These are phyloP conservation scores for Neoascia interrupta DNA, from an alignment of 2,888 invertebrate genomes.

Conservation along the genomic window DNA sequence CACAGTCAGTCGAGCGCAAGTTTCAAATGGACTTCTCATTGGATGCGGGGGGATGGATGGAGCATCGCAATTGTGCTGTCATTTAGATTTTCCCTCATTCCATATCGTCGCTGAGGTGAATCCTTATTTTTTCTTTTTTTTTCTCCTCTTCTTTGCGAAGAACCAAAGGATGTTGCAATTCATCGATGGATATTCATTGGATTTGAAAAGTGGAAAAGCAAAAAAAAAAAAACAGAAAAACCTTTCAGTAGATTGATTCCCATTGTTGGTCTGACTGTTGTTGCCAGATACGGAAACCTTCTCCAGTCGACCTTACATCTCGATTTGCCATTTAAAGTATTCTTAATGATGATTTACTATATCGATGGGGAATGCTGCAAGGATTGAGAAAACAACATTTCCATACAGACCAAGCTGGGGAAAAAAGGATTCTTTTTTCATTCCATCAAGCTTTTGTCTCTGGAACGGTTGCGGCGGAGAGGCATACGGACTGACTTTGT, in stretches of 20 bases:
- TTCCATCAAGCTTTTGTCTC: too few species aligned
- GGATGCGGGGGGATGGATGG: neutral
- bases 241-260: slow-evolving; percentile 66
- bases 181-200: slow-evolving; percentile 56
- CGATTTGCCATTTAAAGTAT: slow-evolving; percentile 64
- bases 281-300: slow-evolving; percentile 21
- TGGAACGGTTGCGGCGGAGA: too few species aligned
- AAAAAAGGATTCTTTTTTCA: neutral
- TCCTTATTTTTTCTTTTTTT: slow-evolving; percentile 13
- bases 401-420: neutral
- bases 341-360: slow-evolving; percentile 65
- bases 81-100: slow-evolving; percentile 27
- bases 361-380: neutral
- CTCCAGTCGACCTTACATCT: slow-evolving; percentile 66
- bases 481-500: slow-evolving; percentile 42
- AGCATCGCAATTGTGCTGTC: slow-evolving; percentile 37
- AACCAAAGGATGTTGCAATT: slow-evolving; percentile 55
- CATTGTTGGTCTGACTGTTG: slow-evolving; percentile 41
- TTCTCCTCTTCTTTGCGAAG: neutral
- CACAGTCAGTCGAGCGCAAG: slow-evolving; percentile 47
- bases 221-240: slow-evolving; percentile 23
- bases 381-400: too few species aligned
- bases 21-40: slow-evolving; percentile 50
- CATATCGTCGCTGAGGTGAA: too few species aligned
- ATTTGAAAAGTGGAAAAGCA: neutral